Percentiles rank a stretch among this genome's conserved stretches.
Evolutionary conservation across 2,113 vertebrate genomes (phyloP).

Genomic region (Paramormyrops kingsleyae): DNA sequence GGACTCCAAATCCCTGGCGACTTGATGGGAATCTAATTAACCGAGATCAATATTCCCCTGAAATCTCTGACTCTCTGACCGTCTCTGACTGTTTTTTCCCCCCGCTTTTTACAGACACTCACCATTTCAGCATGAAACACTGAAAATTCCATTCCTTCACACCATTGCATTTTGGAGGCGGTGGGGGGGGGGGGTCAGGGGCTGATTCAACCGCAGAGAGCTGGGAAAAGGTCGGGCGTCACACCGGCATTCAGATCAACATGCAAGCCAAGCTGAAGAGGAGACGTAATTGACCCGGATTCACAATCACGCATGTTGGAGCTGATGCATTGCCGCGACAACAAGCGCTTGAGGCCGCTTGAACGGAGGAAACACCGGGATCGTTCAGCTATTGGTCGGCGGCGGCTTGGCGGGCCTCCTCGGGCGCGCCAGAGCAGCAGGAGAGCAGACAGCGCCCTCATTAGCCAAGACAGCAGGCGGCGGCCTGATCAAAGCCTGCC

Average conservation of each 20-base stretch:
- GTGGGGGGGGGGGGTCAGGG: neutral
- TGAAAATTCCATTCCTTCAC: constrained; percentile 43
- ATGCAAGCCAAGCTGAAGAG: constrained; percentile 30
- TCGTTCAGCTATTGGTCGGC: neutral
- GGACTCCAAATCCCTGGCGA: constrained; percentile 46
- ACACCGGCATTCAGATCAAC: constrained; percentile 20
- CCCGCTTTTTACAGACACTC: neutral
- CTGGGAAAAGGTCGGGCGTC: constrained; percentile 3
- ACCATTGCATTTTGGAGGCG: constrained; percentile 17
- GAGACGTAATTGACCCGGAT: constrained; percentile 16
- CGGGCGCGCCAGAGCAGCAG: neutral
- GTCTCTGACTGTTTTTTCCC: constrained; percentile 18
- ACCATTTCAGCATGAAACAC: constrained; percentile 43
- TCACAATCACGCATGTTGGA: neutral
- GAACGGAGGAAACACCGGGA: neutral
- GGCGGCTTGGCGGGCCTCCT: neutral
- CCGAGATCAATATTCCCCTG: constrained; percentile 63
- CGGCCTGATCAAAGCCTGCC: constrained; percentile 44
- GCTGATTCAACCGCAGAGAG: constrained; percentile 10
- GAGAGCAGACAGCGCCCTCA: constrained; percentile 33
- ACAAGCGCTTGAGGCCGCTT: neutral
- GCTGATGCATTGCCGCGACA: neutral
- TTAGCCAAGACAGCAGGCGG: constrained; percentile 43
- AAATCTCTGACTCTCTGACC: constrained; percentile 36
- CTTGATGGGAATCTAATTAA: constrained; percentile 64